Conservation (phyloP, 1,140 invertebrate genomes). For the Brachionus angularis region DNA sequence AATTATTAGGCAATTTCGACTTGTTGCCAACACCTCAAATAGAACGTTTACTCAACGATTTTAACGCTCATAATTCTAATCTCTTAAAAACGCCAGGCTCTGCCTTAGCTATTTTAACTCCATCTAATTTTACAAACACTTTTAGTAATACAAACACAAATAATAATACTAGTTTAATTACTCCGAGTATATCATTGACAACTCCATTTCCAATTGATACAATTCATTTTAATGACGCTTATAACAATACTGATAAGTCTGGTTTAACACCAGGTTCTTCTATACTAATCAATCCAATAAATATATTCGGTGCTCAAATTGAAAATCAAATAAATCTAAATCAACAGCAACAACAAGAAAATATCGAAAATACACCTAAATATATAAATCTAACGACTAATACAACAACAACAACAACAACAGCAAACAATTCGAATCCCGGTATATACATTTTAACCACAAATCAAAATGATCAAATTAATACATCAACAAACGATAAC, state of each 20-base stretch:
- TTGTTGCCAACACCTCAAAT: too few relatives aligned
- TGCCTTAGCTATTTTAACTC: too few relatives aligned
- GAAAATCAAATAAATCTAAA: background rate
- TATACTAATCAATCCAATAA: conserved; percentile 13
- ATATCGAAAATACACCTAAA: conserved; percentile 10
- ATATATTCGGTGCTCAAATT: conserved; percentile 35
- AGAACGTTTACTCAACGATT: too few relatives aligned
- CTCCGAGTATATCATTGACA: background rate
- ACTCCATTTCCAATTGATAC: background rate
- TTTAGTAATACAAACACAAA: too few relatives aligned
- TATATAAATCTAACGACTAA: conserved; percentile 5
- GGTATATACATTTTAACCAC: background rate
- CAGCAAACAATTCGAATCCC: background rate
- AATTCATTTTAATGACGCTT: background rate
- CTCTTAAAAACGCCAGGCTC: too few relatives aligned
- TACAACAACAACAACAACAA: background rate
- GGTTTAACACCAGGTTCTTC: background rate
- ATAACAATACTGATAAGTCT: background rate
- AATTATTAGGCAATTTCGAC: too few relatives aligned
- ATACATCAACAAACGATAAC: background rate
- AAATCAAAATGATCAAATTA: background rate
- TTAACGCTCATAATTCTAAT: too few relatives aligned
- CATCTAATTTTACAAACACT: too few relatives aligned
- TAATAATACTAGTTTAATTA: too few relatives aligned
- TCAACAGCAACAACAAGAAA: conserved; percentile 7